Evolutionary conservation across 2,888 invertebrate genomes (phyloP), one percentile per base, ranked within the genome.

Genomic region (Siphlonurus alternatus): DNA sequence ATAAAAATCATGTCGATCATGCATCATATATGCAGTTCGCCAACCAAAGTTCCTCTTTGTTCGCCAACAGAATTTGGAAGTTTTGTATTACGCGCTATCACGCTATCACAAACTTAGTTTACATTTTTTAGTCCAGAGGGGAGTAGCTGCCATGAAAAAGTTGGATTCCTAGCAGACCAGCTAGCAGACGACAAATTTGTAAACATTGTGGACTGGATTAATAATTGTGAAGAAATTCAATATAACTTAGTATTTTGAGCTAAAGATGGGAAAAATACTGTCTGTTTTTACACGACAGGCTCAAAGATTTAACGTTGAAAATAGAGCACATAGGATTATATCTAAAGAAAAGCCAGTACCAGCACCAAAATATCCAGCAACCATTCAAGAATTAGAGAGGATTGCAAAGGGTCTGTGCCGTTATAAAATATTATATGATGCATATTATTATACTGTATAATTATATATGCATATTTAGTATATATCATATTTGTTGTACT

Each of bases 241-340:
- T n/a, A n/a, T n/a, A n/a, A n/a, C n/a, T n/a, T n/a, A n/a, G 25
- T 15, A 51, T 20, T 62, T 20, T 38, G 23, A 18, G 60, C 7
- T 38, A 38, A 73, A 65, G 73, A 87, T 88, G 87, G 88, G 88
- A 70, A 83, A 82, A 75, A 78, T 82, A 70, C 77, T 81, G 69
- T 81, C 87, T 1, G 75, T 76, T 69, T 75, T 84, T 61, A 75
- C 79, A 23, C 77, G 83, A 66, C 85, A 86, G 20, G 63, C 64
- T 60, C 59, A 66, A 18, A 81, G 84, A 24, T 88, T 84, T 70
- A 90, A 91, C 75, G 80, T 87, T 1, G 90, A 89, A 73, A 85
- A 81, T 74, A 82, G 91, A 67, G 89, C 88, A 24, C 84, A 86
- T 70, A 84, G 83, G 70, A 75, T 85, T 22, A 81, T 92, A 68